phyloP scores from a whole-genome alignment of 2,113 vertebrate genomes.

The Toxotes jaculatrix region DNA sequence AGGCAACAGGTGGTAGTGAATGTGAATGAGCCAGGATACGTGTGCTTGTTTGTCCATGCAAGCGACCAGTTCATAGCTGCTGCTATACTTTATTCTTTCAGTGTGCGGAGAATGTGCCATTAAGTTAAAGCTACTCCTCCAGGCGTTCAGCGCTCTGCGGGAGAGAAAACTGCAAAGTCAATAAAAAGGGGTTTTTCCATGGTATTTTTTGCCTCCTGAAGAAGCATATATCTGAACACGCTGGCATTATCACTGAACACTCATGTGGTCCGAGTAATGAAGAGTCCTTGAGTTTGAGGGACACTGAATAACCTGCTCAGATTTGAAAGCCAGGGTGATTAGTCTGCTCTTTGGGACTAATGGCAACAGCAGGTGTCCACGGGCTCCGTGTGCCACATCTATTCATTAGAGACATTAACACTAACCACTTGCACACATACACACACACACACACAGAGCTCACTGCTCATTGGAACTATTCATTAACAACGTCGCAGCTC shows the following conservation, averaged over 20 bases:
- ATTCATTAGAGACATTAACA: constrained; percentile 70
- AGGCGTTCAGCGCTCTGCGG: neutral
- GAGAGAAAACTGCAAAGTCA: constrained; percentile 21
- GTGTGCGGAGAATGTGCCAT: neutral
- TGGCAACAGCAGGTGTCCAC: constrained; percentile 74
- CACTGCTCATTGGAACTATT: constrained; percentile 63
- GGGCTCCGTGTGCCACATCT: constrained; percentile 60
- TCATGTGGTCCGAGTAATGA: constrained; percentile 51
- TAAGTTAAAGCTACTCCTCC: constrained; percentile 12
- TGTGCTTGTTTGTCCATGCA: constrained; percentile 7
- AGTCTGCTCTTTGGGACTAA: constrained; percentile 65
- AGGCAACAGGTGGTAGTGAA: constrained; percentile 46
- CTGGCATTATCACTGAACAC: constrained; percentile 20
- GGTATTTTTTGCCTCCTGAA: neutral
- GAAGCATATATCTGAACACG: constrained; percentile 17
- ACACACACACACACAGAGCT: constrained; percentile 26
- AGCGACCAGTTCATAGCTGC: neutral
- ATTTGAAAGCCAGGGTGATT: constrained; percentile 67
- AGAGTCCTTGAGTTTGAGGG: constrained; percentile 63
- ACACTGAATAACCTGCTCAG: constrained; percentile 61
- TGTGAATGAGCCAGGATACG: constrained; percentile 10
- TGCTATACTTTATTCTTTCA: constrained; percentile 1
- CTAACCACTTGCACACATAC: constrained; percentile 31
- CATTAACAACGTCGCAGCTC: constrained; percentile 60
- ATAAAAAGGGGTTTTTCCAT: constrained; percentile 21